Percentiles rank a stretch among this genome's conserved stretches.
phyloP scores from a whole-genome alignment of 2,797 vertebrate genomes.

The Gobio occitaniae region DNA sequence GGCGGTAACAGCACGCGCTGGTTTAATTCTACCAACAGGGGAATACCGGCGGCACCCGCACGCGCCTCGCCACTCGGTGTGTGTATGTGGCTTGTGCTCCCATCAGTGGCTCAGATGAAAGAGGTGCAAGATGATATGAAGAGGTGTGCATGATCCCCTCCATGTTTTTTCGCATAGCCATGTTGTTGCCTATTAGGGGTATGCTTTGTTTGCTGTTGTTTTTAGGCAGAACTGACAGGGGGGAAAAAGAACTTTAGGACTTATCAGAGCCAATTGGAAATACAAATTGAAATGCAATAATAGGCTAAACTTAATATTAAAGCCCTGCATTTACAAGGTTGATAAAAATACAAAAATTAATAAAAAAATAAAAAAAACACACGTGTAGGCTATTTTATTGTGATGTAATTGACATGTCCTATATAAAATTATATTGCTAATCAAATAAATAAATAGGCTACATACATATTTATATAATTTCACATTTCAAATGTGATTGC shows the following conservation, averaged over 20 bases:
- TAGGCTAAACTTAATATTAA: background rate
- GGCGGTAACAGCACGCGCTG: constrained; percentile 66
- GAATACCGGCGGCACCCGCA: constrained; percentile 74
- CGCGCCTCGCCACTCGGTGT: constrained; percentile 43
- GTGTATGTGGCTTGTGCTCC: constrained; percentile 37
- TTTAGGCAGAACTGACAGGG: background rate
- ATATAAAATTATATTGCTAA: background rate
- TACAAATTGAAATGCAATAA: background rate
- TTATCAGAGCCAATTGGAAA: background rate
- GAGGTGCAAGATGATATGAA: constrained; percentile 43
- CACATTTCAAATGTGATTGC: too few relatives aligned
- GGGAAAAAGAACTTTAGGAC: background rate
- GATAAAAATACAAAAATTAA: background rate
- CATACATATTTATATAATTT: too few relatives aligned
- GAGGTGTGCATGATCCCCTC: constrained; percentile 36
- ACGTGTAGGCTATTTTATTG: background rate
- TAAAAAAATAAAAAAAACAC: background rate
- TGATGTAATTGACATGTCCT: background rate
- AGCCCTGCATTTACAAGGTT: background rate
- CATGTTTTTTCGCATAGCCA: constrained; percentile 54
- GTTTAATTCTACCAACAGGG: constrained; percentile 70
- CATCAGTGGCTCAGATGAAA: constrained; percentile 52
- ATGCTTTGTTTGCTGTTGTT: background rate
- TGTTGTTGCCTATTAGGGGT: constrained; percentile 39
- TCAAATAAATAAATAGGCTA: background rate